Base-by-base conservation (phyloP, 2,113 vertebrate genomes). In the Macroglossus sobrinus region DNA sequence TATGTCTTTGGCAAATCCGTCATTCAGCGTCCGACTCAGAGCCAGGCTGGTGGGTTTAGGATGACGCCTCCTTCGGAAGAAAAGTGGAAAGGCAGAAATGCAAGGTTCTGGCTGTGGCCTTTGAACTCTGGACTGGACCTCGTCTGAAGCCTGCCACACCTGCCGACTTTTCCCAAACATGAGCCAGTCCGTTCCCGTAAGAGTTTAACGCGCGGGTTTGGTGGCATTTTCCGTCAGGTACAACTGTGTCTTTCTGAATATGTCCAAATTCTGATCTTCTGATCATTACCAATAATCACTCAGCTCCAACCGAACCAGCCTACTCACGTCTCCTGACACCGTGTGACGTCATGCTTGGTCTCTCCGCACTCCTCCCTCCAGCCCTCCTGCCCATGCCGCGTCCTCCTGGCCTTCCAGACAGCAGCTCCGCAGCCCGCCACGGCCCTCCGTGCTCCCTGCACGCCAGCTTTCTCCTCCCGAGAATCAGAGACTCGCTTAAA, bases 241-340 rank as follows among this genome's bases (percentile, higher is more conserved):
- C 12, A n/a, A 35, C 33, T 6, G 33, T 28, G 4, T 45, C 45
- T 50, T 28, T 38, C 69, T 80, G 75, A 93, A 66, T 61, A 80
- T 63, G 76, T 47, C 22, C 74, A 53, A 33, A 47, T 50, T 61
- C 55, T 10, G 5, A 28, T 22, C 57, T 10, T n/a, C 45, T 55
- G 21, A 2, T 24, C 13, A 50, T 50, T 50, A 50, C 15, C 14
- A 50, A 50, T 50, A 50, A 50, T 50, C 50, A 16, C 33, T 8
- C 12, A 18, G 7, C 35, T 45, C 69, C 72, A 50, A 30, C 16
- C 45, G 38, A 21, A 16, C n/a, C 69, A 1, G 35, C 3, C 30
- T 24, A 7, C 69, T n/a, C 19, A 0, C 0, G 0, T 64, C 30
- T 45, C 14, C 61, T n/a, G 18, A 22, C 10, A 9, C 6, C 9